phyloP scores from a whole-genome alignment of 2,797 vertebrate species.

The Pampus argenteus region DNA sequence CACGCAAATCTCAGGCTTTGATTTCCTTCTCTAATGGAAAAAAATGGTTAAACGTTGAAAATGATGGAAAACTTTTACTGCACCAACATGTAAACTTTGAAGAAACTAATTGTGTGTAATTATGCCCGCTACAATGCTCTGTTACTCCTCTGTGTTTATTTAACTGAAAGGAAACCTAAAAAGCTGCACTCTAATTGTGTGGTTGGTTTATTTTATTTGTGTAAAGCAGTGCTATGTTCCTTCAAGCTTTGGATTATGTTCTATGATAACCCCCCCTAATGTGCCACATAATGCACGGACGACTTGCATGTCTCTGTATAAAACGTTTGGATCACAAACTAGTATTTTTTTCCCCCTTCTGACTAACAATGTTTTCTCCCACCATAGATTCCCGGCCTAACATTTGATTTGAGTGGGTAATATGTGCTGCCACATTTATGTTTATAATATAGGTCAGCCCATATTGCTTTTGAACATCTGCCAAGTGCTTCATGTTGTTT shows the following conservation, averaged over 20 bases:
- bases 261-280: slow-evolving; percentile 57
- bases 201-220: slow-evolving; percentile 83
- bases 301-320: slow-evolving; percentile 44
- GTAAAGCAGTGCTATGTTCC: slow-evolving; percentile 69
- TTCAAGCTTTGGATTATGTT: slow-evolving; percentile 73
- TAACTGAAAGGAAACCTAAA: slow-evolving; percentile 80
- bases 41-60: slow-evolving; percentile 65
- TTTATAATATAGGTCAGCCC: slow-evolving; percentile 32
- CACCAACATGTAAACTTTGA: slow-evolving; percentile 81
- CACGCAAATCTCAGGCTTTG: slow-evolving; percentile 32
- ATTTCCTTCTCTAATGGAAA: slow-evolving; percentile 71
- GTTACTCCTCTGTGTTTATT: slow-evolving; percentile 78
- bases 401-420: slow-evolving; percentile 43
- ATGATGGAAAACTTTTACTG: slow-evolving; percentile 81
- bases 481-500: slow-evolving; percentile 53
- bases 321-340: slow-evolving; percentile 49
- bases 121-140: slow-evolving; percentile 75
- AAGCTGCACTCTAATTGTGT: slow-evolving; percentile 80
- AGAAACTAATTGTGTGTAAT: slow-evolving; percentile 80
- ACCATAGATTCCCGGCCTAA: slow-evolving; percentile 25
- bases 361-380: slow-evolving; percentile 16
- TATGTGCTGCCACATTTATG: slow-evolving; percentile 37
- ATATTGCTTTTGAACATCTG: slow-evolving; percentile 57
- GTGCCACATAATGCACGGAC: slow-evolving; percentile 20
- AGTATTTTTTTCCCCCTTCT: not conserved